A percentile compares a stretch with the other conserved stretches of the same genome.
Evolutionary conservation across 2,888 invertebrate species (phyloP).

Genomic region (Atherix ibis): DNA sequence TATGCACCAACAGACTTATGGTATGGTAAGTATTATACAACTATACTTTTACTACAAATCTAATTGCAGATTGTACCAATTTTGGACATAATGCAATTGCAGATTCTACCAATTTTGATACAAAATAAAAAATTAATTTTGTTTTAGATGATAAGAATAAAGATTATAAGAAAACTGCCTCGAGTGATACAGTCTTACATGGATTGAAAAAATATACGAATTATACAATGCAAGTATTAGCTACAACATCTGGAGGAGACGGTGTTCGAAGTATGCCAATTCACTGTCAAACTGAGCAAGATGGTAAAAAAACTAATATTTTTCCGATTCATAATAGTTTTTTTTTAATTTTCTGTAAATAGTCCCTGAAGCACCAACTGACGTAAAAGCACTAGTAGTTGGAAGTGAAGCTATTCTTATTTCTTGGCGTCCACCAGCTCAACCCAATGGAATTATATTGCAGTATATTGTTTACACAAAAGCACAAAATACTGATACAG

Average conservation of each 20-base stretch:
- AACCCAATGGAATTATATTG: conserved; percentile 82
- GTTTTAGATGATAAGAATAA: conserved; percentile 69
- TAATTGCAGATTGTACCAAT: too few relatives aligned
- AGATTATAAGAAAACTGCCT: conserved; percentile 81
- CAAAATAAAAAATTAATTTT: too few relatives aligned
- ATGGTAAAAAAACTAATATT: conserved; percentile 43
- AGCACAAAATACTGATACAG: conserved; percentile 47
- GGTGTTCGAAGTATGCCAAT: conserved; percentile 63
- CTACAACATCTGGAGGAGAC: conserved; percentile 89
- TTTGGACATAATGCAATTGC: too few relatives aligned
- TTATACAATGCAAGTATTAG: conserved; percentile 91
- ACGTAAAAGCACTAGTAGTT: conserved; percentile 86
- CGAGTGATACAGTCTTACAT: conserved; percentile 83
- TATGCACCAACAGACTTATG: conserved; percentile 82
- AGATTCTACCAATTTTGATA: too few relatives aligned
- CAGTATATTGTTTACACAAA: conserved; percentile 86
- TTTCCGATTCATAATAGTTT: neutral
- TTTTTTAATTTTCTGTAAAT: conserved; percentile 7
- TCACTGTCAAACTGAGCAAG: conserved; percentile 90
- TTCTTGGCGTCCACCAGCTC: conserved; percentile 84
- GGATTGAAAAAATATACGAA: conserved; percentile 90
- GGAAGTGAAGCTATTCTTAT: conserved; percentile 81
- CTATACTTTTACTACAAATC: too few relatives aligned
- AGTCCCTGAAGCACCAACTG: conserved; percentile 88
- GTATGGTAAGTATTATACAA: conserved; percentile 82